Evolutionary conservation across 1,140 invertebrate genomes (phyloP).

Genomic region (Conus ventricosus): DNA sequence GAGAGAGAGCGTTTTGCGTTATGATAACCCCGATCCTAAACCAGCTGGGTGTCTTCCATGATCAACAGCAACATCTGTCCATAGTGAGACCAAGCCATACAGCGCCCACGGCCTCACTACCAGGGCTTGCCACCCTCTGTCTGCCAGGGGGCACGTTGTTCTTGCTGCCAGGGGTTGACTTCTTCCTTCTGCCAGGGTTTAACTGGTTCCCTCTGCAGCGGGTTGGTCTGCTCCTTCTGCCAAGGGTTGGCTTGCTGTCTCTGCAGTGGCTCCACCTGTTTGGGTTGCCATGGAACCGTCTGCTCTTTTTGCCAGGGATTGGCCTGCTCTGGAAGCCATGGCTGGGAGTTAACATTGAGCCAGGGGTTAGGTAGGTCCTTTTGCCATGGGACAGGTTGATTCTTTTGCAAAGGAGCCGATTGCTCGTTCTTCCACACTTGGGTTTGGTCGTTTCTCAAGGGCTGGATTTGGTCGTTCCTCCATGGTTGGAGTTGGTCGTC

Average conservation of each 20-base stretch:
- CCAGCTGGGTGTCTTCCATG: too few species aligned
- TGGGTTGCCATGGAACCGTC: neutral
- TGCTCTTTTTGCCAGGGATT: neutral
- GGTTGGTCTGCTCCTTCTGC: neutral
- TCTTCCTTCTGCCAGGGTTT: neutral
- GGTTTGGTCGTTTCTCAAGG: too few species aligned
- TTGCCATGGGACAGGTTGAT: neutral
- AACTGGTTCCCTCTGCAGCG: neutral
- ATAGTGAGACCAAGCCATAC: too few species aligned
- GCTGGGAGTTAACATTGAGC: neutral
- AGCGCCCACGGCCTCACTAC: too few species aligned
- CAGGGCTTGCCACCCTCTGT: too few species aligned
- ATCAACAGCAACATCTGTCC: too few species aligned
- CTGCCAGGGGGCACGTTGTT: too few species aligned
- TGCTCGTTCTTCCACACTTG: neutral
- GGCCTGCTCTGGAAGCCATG: neutral
- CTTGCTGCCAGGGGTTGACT: too few species aligned
- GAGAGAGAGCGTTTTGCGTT: too few species aligned
- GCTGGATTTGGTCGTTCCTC: too few species aligned
- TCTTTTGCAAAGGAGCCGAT: neutral
- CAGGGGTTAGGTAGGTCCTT: neutral
- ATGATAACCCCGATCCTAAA: too few species aligned
- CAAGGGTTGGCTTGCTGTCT: neutral
- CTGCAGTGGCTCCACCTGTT: neutral
- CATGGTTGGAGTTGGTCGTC: too few species aligned